Base-by-base conservation (phyloP, 2,888 invertebrate genomes). In the Apotomis turbidana region DNA sequence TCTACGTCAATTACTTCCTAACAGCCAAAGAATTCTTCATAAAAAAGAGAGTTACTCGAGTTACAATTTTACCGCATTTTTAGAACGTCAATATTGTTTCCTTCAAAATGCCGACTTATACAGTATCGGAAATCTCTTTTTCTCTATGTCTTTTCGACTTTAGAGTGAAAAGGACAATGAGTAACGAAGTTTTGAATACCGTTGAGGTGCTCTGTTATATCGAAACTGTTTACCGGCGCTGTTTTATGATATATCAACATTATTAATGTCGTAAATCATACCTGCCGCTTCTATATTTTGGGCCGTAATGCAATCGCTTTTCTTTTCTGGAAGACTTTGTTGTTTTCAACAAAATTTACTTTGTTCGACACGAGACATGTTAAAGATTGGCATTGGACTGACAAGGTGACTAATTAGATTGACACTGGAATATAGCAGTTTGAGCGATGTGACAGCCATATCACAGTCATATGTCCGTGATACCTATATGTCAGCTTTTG, bases 261-360 rank as follows among this genome's bases (percentile, higher is more conserved):
- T 71, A 71, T 71, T 71, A 71, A 68, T 68, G 71, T 68, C 67
- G 61, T 71, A 71, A 71, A 71, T 71, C 71, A 57, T 71, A 68
- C 67, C 62, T 68, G 61, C 46, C 46, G 36, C 70, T 66, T 67
- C 62, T 57, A 68, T 68, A 54, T 62, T 70, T 68, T 44, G 6
- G 67, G 41, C 41, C 51, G 49, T 62, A 46, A 66, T 57, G 9
- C 46, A 55, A n/a, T 10, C n/a, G 8, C 4, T 44, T 55, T 44
- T 57, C 27, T 55, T 13, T 46, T 15, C 41, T 38, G 8, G n/a
- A 1, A 3, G 49, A 27, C 38, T 3, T 54, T 5, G 10, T 41
- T 52, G 52, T n/a, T 61, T 51, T n/a, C 27, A 44, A 60, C 44
- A 15, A 5, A 46, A 9, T 60, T 12, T 46, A 10, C 3, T 6